These are phyloP conservation scores for Dugesia japonica DNA, from an alignment of 2,888 invertebrate species.

Conservation along the genomic window DNA sequence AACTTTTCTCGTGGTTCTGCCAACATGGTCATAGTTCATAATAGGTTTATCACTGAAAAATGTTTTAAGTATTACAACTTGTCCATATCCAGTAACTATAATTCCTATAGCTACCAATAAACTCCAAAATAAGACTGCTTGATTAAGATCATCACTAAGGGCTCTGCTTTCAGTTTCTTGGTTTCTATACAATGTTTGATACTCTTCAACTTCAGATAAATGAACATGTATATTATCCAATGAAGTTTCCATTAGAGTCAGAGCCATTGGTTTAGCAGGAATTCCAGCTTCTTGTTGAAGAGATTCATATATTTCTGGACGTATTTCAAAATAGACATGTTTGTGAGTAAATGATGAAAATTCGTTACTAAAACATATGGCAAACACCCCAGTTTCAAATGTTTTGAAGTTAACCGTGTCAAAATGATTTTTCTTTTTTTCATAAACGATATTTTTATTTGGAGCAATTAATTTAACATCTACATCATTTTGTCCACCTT, in stretches of 20 bases:
- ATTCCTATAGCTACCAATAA: neutral
- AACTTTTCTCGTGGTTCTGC: too few relatives aligned
- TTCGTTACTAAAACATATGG: neutral
- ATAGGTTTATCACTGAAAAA: conserved; percentile 25
- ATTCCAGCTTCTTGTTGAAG: conserved; percentile 22
- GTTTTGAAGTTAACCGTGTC: neutral
- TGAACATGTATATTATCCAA: conserved; percentile 17
- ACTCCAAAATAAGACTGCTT: conserved; percentile 25
- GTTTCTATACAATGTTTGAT: neutral
- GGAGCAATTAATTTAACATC: neutral
- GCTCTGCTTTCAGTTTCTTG: neutral
- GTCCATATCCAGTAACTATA: neutral
- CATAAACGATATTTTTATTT: neutral
- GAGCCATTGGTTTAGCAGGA: neutral
- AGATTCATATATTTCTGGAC: neutral
- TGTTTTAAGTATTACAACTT: conserved; percentile 21
- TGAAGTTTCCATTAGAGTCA: conserved; percentile 9
- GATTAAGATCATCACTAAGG: conserved; percentile 17
- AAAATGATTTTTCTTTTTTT: neutral
- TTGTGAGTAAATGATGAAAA: conserved; percentile 29
- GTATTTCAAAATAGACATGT: conserved; percentile 12
- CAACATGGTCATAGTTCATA: too few relatives aligned
- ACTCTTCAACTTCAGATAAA: conserved; percentile 12
- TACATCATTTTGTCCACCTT: neutral
- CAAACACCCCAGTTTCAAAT: neutral